phyloP scores from a whole-genome alignment of 2,797 vertebrate species.

The Alca torda region DNA sequence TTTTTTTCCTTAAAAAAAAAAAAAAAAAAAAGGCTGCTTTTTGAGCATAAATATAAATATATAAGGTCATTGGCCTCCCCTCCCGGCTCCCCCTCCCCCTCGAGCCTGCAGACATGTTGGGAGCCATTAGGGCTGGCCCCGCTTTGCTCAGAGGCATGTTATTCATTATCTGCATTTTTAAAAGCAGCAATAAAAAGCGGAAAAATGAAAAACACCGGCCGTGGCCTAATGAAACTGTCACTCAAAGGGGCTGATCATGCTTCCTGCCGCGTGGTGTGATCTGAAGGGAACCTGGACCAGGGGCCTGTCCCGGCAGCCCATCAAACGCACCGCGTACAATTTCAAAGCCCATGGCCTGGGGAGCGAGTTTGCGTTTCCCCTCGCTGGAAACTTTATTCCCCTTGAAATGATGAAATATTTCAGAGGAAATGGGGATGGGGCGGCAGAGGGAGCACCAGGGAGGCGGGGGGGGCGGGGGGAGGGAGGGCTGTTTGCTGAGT shows the following conservation, averaged over 20 bases:
- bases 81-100: background rate
- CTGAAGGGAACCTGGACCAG: conserved; percentile 68
- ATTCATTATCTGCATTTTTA: conserved; percentile 69
- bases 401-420: conserved; percentile 70
- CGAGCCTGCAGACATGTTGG: conserved; percentile 46
- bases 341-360: conserved; percentile 64
- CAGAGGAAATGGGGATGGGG: conserved; percentile 59
- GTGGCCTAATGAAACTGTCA: conserved; percentile 68
- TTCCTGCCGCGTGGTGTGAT: conserved; percentile 69
- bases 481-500: conserved; percentile 26
- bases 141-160: conserved; percentile 58
- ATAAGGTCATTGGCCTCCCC: conserved; percentile 29
- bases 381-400: conserved; percentile 68
- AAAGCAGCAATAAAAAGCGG: conserved; percentile 70
- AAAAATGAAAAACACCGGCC: conserved; percentile 69
- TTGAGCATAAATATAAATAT: conserved; percentile 52
- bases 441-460: background rate
- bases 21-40: background rate
- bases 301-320: conserved; percentile 62
- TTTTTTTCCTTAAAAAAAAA: no score
- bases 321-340: conserved; percentile 68
- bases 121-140: conserved; percentile 65
- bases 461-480: background rate
- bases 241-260: conserved; percentile 50
- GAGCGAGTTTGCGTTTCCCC: conserved; percentile 62